Percentiles rank a stretch among this genome's conserved stretches.
phyloP scores from a whole-genome alignment of 2,113 vertebrate species.

The Ceyx margarethae region DNA sequence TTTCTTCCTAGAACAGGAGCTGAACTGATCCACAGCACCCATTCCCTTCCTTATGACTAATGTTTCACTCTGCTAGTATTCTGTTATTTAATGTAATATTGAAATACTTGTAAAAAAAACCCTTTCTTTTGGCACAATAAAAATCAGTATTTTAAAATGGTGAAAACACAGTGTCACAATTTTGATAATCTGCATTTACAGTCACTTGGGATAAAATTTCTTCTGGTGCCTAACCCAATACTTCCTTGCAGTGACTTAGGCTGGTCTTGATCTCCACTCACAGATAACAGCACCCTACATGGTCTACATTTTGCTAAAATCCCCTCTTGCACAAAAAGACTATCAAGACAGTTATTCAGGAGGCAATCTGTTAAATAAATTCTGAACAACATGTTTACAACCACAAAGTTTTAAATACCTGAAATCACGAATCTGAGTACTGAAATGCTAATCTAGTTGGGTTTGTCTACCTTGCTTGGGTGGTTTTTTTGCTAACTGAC shows the following conservation, averaged over 20 bases:
- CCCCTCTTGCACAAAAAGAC: not conserved
- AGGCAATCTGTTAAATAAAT: not conserved
- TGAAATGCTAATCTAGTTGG: not conserved
- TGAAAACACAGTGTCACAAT: not conserved
- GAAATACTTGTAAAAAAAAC: not conserved
- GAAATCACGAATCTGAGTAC: not conserved
- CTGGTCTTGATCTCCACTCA: not conserved
- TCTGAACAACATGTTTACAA: not conserved
- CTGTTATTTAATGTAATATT: not conserved
- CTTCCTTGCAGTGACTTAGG: not conserved
- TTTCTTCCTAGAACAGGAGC: not conserved
- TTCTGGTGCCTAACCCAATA: not conserved
- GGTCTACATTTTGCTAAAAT: not conserved
- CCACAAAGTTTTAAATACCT: not conserved
- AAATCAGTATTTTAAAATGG: conserved; percentile 5
- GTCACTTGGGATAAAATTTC: not conserved
- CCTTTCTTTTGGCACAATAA: not conserved
- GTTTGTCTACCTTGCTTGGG: not conserved
- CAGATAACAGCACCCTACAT: not conserved
- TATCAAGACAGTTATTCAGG: not conserved
- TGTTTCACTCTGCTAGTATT: not conserved
- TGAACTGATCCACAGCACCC: not conserved
- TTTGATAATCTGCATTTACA: not conserved
- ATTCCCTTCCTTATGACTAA: not conserved
- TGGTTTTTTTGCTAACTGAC: not conserved